Conservation (phyloP, 2,113 vertebrate species). For the Menidia beryllina region DNA sequence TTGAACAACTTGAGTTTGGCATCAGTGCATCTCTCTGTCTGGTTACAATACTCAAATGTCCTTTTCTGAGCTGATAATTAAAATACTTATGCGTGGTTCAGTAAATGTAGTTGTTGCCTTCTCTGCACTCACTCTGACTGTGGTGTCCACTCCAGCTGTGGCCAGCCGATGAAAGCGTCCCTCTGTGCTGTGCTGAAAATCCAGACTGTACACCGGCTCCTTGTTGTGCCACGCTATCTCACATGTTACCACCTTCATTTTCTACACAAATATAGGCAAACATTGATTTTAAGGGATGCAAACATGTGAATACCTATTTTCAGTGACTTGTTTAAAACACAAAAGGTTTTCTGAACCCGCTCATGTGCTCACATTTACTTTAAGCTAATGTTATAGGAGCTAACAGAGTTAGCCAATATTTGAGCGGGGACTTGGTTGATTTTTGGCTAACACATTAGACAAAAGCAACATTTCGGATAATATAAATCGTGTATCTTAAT, state of each 20-base stretch:
- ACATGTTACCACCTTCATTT: slow-evolving; percentile 97
- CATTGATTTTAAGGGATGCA: background rate
- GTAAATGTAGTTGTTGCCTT: background rate
- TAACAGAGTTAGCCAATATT: slow-evolving; percentile 40
- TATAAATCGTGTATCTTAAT: no score
- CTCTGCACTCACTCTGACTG: slow-evolving; percentile 86
- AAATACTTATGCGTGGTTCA: background rate
- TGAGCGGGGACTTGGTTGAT: background rate
- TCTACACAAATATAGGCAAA: slow-evolving; percentile 3
- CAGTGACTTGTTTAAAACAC: background rate
- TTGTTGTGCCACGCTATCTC: slow-evolving; percentile 99
- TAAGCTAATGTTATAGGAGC: background rate
- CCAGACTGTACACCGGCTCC: slow-evolving; percentile 96
- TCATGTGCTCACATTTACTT: background rate
- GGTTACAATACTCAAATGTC: background rate
- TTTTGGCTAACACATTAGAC: background rate
- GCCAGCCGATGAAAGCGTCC: slow-evolving; percentile 88
- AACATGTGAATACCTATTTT: background rate
- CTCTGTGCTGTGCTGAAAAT: slow-evolving; percentile 90
- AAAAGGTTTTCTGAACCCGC: background rate
- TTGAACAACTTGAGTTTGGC: no score
- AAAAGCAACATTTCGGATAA: fast-evolving
- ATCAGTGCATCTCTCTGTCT: background rate
- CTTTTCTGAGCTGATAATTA: no score
- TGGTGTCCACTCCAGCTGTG: slow-evolving; percentile 94